A percentile compares a stretch with the other conserved stretches of the same genome.
phyloP scores from a whole-genome alignment of 2,888 invertebrate genomes.

The Scaptomyza reducta region DNA sequence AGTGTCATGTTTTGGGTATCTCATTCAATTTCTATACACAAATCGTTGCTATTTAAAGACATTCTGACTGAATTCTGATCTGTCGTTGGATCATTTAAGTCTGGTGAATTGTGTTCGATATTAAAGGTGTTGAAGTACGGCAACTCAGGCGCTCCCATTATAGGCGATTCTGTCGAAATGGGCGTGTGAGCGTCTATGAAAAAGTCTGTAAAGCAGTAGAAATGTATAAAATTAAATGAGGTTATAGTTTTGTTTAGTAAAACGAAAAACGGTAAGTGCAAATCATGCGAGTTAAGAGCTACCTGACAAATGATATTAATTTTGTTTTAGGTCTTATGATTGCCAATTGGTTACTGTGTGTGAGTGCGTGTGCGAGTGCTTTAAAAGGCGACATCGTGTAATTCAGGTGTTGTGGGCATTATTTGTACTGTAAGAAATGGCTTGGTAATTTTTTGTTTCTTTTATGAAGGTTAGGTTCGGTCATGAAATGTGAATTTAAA shows the following conservation, averaged over 20 bases:
- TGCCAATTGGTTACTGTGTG: constrained; percentile 39
- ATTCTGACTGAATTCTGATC: constrained; percentile 63
- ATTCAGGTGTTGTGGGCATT: constrained; percentile 81
- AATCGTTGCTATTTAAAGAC: constrained; percentile 40
- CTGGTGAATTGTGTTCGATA: constrained; percentile 61
- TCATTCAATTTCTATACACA: constrained; percentile 72
- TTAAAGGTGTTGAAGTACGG: constrained; percentile 44
- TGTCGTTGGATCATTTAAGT: constrained; percentile 76
- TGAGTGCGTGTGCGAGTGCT: constrained; percentile 43
- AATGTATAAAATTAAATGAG: not conserved
- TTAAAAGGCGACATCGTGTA: constrained; percentile 82
- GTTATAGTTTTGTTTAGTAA: not conserved
- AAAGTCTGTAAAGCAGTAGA: constrained; percentile 66
- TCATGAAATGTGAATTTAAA: not conserved
- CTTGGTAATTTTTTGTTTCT: constrained; percentile 22
- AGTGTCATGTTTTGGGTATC: constrained; percentile 20
- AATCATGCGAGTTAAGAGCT: not conserved
- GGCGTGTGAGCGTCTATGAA: constrained; percentile 81
- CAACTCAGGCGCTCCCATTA: constrained; percentile 16
- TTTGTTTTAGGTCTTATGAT: constrained; percentile 31
- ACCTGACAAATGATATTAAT: constrained; percentile 61
- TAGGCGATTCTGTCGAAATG: constrained; percentile 24
- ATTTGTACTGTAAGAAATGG: constrained; percentile 82
- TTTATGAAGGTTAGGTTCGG: constrained; percentile 21
- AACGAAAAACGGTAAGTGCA: not conserved